Evolutionary conservation across 2,888 invertebrate species (phyloP), one percentile per base, ranked within the genome.

Genomic region (Pseudolycoriella hygida): DNA sequence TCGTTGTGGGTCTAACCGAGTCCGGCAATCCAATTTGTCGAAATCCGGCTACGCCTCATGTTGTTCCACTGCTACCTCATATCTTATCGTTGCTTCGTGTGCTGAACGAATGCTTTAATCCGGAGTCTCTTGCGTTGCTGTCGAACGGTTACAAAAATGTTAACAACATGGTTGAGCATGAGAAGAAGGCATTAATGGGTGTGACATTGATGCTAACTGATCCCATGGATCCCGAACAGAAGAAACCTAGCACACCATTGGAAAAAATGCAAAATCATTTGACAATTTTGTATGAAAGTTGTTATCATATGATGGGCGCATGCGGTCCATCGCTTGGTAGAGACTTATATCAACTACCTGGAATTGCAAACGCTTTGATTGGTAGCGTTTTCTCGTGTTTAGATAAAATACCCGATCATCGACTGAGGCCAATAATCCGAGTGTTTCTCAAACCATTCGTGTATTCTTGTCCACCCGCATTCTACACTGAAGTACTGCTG

Each of bases 181-280:
- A 92, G 56, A 75, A 80, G 49, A 75, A 80, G 49, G 78, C 78
- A 62, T 67, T 87, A 50, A 68, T 88, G 55, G 85, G 84, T 1
- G 64, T 80, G 46, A 59, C 61, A 34, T 60, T 67, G 4, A 63
- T 69, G 42, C 58, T 62, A 40, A 54, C 55, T 12, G 67, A 67
- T 55, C 67, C 67, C 0, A 53, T 67, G 48, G 67, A 67, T 53
- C 59, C 67, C 2, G 58, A 59, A 43, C 63, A 69, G 12, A 68
- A 70, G 48, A 62, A 65, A 42, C 66, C 69, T 3, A 67, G 69
- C 11, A 68, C 68, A 17, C 77, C 86, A 1, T 67, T 80, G 43
- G 80, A 85, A 50, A 74, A 85, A 53, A 87, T 90, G 86, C 90
- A 92, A 59, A 73, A 76, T 48, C 89, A 86, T 62, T 65, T 92